A percentile compares a stretch with the other conserved stretches of the same genome.
phyloP scores from a whole-genome alignment of 2,797 vertebrate genomes.

The Paramormyrops hopkinsi region DNA sequence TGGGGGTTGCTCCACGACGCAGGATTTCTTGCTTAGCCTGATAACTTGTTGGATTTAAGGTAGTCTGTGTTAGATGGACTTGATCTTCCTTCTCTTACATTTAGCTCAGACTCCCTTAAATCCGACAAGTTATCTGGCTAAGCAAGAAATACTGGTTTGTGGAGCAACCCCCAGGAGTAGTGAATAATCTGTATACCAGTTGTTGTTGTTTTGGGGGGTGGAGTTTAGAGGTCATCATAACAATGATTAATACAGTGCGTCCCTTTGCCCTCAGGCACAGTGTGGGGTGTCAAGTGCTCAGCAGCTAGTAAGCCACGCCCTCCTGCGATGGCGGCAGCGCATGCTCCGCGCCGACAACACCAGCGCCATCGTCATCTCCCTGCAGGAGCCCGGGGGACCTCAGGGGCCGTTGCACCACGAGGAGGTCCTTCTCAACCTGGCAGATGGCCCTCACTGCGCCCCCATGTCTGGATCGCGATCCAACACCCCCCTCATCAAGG shows the following conservation, averaged over 20 bases:
- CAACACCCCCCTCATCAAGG: constrained; percentile 60
- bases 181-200: neutral
- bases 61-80: neutral
- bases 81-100: neutral
- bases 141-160: neutral
- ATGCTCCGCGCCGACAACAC: constrained; percentile 98
- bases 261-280: constrained; percentile 67
- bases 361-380: constrained; percentile 85
- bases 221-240: neutral
- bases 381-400: constrained; percentile 64
- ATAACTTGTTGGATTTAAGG: neutral
- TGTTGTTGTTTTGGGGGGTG: neutral
- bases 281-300: constrained; percentile 80
- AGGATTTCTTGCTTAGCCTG: neutral
- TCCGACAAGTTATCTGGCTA: neutral
- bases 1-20: neutral
- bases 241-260: neutral
- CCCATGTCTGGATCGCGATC: constrained; percentile 67
- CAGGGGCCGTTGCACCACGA: constrained; percentile 65
- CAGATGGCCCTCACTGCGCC: constrained; percentile 72
- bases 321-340: constrained; percentile 89
- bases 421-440: constrained; percentile 83
- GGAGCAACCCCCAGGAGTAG: neutral
- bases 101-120: neutral
- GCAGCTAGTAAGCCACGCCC: constrained; percentile 80